Base-by-base conservation (phyloP, 2,797 vertebrate genomes). In the Hybognathus amarus region DNA sequence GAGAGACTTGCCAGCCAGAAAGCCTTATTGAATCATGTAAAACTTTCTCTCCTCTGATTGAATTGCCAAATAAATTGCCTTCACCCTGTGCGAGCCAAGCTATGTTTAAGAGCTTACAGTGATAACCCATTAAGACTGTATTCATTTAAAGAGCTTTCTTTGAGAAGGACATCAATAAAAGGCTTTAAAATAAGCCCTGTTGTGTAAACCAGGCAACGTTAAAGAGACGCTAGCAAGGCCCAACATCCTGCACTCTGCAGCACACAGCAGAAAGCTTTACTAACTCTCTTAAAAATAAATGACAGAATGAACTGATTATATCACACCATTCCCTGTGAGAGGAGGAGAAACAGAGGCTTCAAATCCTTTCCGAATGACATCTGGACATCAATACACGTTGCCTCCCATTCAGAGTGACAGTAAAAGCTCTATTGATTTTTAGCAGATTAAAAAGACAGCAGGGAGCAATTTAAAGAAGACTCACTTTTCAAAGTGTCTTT, bases 381-480 rank as follows among this genome's bases (percentile, higher is more conserved):
- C 87, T 91, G 89, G 91, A 94, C 93, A 92, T 95, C 94, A 94
- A 94, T 94, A 94, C 84, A 83, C 42, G 84, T 89, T 90, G 90
- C 84, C 87, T 86, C 89, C 91, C 90, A 90, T 91, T 87, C 90
- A 85, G 91, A 89, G 92, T 93, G 94, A 93, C 93, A 93, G 93
- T 94, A 92, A 95, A 94, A 94, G 94, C 91, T 85, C 83, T 93
- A 95, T 95, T 94, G 95, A 95, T 95, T 94, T 93, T 90, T 84
- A 85, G 85, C 89, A 90, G 93, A 95, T 93, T 93, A 93, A 94
- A 90, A 91, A 93, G 91, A 91, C 94, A 91, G 89, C 86, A 87
- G 94, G 93, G 94, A 95, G 93, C 93, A 94, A 94, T 95, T 93
- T 94, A 94, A 94, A 92, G 90, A 92, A 93, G 93, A 92, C 92